These are phyloP conservation scores for Bryconaethiops microstoma DNA, from an alignment of 2,797 vertebrate genomes.

Conservation along the genomic window DNA sequence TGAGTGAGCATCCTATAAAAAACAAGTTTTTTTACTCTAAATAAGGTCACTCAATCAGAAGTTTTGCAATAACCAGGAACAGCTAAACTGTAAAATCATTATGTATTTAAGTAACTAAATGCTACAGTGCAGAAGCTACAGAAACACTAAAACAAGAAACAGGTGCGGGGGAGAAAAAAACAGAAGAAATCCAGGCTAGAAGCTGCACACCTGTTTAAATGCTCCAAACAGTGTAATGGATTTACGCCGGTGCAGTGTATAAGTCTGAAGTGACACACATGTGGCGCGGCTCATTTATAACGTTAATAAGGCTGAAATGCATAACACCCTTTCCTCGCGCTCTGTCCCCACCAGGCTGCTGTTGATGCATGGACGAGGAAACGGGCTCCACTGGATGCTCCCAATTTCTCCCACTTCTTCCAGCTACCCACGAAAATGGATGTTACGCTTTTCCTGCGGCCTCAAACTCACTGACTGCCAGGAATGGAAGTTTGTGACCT, in stretches of 20 bases:
- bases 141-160: slow-evolving; percentile 64
- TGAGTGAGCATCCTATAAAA: not conserved
- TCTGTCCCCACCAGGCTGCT: slow-evolving; percentile 70
- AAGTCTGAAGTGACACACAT: slow-evolving; percentile 64
- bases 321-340: slow-evolving; percentile 73
- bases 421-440: slow-evolving; percentile 6
- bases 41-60: not conserved
- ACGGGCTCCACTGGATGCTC: slow-evolving; percentile 51
- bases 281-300: slow-evolving; percentile 63
- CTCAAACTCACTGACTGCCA: not conserved
- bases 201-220: slow-evolving; percentile 75
- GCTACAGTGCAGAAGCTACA: slow-evolving; percentile 32
- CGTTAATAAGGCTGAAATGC: slow-evolving; percentile 72
- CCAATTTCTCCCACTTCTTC: slow-evolving; percentile 33
- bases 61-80: not conserved
- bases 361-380: slow-evolving; percentile 71
- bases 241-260: slow-evolving; percentile 69
- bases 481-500: not conserved
- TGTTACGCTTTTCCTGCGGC: not conserved
- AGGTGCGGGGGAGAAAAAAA: slow-evolving; percentile 70
- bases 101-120: slow-evolving; percentile 42
- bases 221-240: slow-evolving; percentile 70
- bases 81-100: not conserved
- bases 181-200: slow-evolving; percentile 68
- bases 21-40: not conserved